Percentiles rank a stretch among this genome's conserved stretches.
Evolutionary conservation across 2,888 invertebrate species (phyloP).

Genomic region (Hedya salicella): DNA sequence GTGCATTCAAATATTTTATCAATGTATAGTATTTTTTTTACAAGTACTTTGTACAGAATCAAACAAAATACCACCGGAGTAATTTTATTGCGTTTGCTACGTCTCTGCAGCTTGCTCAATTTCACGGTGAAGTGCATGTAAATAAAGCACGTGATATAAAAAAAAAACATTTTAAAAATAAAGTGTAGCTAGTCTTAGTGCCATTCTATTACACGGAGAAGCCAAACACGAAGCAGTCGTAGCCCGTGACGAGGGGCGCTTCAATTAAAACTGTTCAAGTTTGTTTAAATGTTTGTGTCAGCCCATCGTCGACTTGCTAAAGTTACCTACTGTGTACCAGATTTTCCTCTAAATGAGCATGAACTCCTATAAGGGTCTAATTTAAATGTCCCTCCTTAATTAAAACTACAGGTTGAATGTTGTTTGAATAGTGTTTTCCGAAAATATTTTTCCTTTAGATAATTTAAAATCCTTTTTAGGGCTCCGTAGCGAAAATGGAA

Average conservation of each 20-base stretch:
- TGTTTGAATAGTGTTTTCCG: neutral
- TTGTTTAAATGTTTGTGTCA: constrained; percentile 78
- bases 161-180: neutral
- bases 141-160: neutral
- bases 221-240: constrained; percentile 49
- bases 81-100: too few species aligned
- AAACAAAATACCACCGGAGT: too few species aligned
- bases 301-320: constrained; percentile 58
- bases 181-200: constrained; percentile 37
- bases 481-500: too few species aligned
- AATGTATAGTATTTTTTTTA: too few species aligned
- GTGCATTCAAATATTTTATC: neutral
- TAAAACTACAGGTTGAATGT: constrained; percentile 18
- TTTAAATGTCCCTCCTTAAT: constrained; percentile 24
- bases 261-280: constrained; percentile 80
- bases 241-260: constrained; percentile 68
- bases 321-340: constrained; percentile 56
- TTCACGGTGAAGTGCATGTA: neutral
- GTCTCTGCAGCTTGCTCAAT: too few species aligned
- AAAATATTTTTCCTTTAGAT: neutral
- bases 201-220: constrained; percentile 50
- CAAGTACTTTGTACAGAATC: too few species aligned
- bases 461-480: neutral
- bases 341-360: constrained; percentile 62
- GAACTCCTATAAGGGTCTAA: constrained; percentile 22